A percentile compares a stretch with the other conserved stretches of the same genome.
These are phyloP conservation scores for Catharus fuscescens DNA, from an alignment of 2,113 vertebrate species.

Conservation along the genomic window DNA sequence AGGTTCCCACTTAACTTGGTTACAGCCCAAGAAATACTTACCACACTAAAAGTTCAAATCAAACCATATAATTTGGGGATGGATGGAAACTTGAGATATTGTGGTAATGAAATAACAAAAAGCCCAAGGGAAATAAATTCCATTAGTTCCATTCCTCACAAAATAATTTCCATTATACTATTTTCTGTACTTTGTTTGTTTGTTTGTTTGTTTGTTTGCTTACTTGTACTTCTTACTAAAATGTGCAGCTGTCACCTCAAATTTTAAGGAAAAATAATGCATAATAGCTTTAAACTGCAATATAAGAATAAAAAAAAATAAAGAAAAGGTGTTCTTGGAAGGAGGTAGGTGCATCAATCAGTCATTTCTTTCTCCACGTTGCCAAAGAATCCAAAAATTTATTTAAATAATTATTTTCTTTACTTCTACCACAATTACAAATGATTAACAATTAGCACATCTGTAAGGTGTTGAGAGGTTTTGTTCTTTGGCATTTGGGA, in stretches of 20 bases:
- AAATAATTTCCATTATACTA: not conserved
- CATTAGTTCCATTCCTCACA: not conserved
- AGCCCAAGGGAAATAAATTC: not conserved
- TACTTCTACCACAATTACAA: not conserved
- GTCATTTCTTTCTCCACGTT: not conserved
- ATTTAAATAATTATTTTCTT: not conserved
- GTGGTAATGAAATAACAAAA: not conserved
- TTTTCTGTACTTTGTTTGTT: not conserved
- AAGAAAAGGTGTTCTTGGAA: not conserved
- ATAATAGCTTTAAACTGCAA: not conserved
- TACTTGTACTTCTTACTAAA: not conserved
- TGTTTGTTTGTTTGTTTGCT: not conserved
- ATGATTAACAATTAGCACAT: fast-evolving
- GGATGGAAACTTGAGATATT: not conserved
- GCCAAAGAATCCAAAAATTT: not conserved
- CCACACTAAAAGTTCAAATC: not conserved
- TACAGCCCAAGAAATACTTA: not conserved
- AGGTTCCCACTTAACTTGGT: not conserved
- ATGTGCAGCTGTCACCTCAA: not conserved
- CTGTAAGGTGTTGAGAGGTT: not conserved
- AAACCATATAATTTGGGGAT: not conserved
- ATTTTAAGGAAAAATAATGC: not conserved
- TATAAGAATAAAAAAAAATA: not conserved
- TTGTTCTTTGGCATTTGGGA: not conserved
- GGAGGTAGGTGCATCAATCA: not conserved